Evolutionary conservation across 2,113 vertebrate genomes (phyloP), one percentile per base, ranked within the genome.

Genomic region (Cinclus mexicanus): DNA sequence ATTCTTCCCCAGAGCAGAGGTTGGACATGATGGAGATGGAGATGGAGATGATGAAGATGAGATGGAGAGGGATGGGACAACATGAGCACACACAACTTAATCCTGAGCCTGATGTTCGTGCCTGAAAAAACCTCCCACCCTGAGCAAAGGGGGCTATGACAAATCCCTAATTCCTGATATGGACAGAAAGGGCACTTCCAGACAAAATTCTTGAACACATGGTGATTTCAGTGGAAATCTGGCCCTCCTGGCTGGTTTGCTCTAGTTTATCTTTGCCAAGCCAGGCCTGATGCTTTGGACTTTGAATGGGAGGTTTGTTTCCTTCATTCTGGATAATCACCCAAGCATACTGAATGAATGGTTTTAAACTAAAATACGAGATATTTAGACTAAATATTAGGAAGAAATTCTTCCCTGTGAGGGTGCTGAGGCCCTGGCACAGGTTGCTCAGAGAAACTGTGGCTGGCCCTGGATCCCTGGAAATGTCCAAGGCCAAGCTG

Each of bases 361-460:
- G 10, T 42, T 69, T 76, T 49, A 49, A 63, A 56, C 12, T 28
- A 8, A 70, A 49, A 42, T 4, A 42, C 37, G 25, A 49, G 25
- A 55, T 31, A 33, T 77, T 76, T 23, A 33, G 22, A 23, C 4
- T 33, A 63, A 60, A 28, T 69, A 56, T 55, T 23, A 7, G 41
- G 41, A 56, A 35, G 7, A 1, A 49, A 53, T 26, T 35, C 0
- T 35, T 35, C 25, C 5, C 29, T 37, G 14, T 15, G 55, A 76
- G 47, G 6, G 14, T 11, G 7, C 1, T 0, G 6, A 72, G 56
- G 39, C 24, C 24, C n/a, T 41, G 61, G 59, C 13, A 41, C 16
- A 60, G 60, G 46, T 0, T 53, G 20, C 10, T 28, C 69, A 68
- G 46, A 55, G 41, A 3, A 49, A 21, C 17, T 83, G 71, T 31